Conservation (phyloP, 2,888 invertebrate genomes). For the Parnassius mnemosyne region DNA sequence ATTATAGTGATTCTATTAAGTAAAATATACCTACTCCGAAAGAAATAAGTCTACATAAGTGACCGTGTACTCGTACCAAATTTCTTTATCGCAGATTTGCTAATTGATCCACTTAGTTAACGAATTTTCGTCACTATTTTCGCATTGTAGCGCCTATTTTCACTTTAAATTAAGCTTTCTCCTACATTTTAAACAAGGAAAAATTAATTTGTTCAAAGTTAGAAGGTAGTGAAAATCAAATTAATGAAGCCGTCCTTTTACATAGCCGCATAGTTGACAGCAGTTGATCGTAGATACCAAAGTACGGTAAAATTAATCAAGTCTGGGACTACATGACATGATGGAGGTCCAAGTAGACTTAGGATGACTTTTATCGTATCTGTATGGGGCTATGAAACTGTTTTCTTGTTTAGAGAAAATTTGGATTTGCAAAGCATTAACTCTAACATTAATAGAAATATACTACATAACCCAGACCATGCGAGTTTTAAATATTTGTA, state of each 20-base stretch:
- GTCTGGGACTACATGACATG: conserved; percentile 15
- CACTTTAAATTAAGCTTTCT: neutral
- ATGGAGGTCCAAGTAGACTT: conserved; percentile 23
- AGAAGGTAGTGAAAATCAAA: conserved; percentile 3
- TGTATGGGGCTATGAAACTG: conserved; percentile 12
- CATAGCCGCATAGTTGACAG: conserved; percentile 6
- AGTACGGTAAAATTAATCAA: conserved; percentile 24
- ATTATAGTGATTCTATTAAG: too few relatives aligned
- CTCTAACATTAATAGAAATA: too few relatives aligned
- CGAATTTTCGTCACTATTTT: too few relatives aligned
- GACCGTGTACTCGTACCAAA: too few relatives aligned
- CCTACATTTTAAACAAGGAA: neutral
- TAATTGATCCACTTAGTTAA: too few relatives aligned
- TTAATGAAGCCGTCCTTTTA: conserved; percentile 18
- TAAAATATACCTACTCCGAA: too few relatives aligned
- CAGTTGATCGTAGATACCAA: conserved; percentile 15
- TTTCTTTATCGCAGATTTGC: too few relatives aligned
- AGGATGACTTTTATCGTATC: conserved; percentile 19
- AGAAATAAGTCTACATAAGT: too few relatives aligned
- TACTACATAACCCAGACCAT: too few relatives aligned
- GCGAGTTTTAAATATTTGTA: too few relatives aligned
- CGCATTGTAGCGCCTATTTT: too few relatives aligned
- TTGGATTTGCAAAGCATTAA: too few relatives aligned
- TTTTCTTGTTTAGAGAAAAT: neutral
- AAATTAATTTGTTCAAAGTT: neutral